These are phyloP conservation scores for Papilio polytes DNA, from an alignment of 1,140 invertebrate genomes.

Conservation along the genomic window DNA sequence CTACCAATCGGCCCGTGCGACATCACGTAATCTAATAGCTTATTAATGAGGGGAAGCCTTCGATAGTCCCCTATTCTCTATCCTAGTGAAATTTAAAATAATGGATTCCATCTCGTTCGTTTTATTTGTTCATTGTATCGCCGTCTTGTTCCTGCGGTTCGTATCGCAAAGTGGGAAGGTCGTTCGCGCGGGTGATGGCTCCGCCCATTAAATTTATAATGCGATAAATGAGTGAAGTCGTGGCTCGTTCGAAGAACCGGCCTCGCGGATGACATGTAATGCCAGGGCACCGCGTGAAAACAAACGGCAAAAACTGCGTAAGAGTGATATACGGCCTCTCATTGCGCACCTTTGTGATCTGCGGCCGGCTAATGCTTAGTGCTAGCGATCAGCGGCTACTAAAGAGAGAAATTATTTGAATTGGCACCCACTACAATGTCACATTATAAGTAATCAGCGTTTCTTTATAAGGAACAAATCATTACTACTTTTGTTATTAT, in stretches of 20 bases:
- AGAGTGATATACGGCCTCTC: conserved; percentile 66
- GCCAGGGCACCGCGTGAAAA: conserved; percentile 74
- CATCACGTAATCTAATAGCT: conserved; percentile 82
- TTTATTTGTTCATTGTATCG: conserved; percentile 69
- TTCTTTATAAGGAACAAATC: neutral
- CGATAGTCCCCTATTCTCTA: conserved; percentile 79
- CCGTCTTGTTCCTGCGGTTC: conserved; percentile 67
- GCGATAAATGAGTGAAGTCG: conserved; percentile 78
- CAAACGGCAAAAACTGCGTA: conserved; percentile 72
- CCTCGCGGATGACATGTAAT: conserved; percentile 71
- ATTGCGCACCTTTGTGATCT: conserved; percentile 67
- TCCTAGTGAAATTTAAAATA: conserved; percentile 78
- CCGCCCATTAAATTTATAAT: conserved; percentile 81
- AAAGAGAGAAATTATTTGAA: conserved; percentile 75
- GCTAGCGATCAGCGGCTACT: conserved; percentile 69
- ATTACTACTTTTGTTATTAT: neutral
- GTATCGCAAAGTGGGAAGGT: conserved; percentile 72
- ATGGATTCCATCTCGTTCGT: conserved; percentile 65
- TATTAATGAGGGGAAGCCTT: conserved; percentile 81
- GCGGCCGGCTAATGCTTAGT: conserved; percentile 68
- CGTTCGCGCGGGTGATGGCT: conserved; percentile 61
- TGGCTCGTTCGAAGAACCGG: conserved; percentile 59
- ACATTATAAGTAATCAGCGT: conserved; percentile 11
- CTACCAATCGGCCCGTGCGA: conserved; percentile 77
- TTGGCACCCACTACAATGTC: conserved; percentile 68